phyloP scores from a whole-genome alignment of 2,888 invertebrate species.

The Onchidella celtica region DNA sequence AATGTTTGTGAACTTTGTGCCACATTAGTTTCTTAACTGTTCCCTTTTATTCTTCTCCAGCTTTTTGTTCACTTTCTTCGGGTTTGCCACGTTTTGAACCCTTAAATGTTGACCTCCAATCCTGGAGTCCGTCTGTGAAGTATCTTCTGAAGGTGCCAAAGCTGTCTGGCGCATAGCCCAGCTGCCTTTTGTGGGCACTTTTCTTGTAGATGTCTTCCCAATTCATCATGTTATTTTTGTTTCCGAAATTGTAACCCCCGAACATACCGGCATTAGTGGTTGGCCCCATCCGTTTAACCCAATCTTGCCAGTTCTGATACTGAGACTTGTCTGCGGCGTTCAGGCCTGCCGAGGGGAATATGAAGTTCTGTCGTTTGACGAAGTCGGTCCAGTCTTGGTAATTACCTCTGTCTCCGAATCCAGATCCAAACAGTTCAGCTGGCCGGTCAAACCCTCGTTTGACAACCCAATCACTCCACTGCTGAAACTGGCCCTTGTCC shows the following conservation, averaged over 20 bases:
- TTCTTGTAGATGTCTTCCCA: slow-evolving; percentile 39
- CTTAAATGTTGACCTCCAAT: slow-evolving; percentile 55
- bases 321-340: neutral
- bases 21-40: no score
- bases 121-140: slow-evolving; percentile 57
- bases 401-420: neutral
- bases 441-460: slow-evolving; percentile 10
- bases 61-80: neutral
- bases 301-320: slow-evolving; percentile 46
- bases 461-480: slow-evolving; percentile 30
- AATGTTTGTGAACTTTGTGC: no score
- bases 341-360: neutral
- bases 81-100: slow-evolving; percentile 40
- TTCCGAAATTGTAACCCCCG: slow-evolving; percentile 16
- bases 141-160: slow-evolving; percentile 33
- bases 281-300: slow-evolving; percentile 39
- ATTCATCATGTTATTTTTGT: slow-evolving; percentile 36
- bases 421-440: neutral
- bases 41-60: neutral
- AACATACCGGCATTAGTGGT: slow-evolving; percentile 3
- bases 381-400: slow-evolving; percentile 36
- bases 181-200: slow-evolving; percentile 41
- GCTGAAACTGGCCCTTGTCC: slow-evolving; percentile 17
- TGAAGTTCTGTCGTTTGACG: slow-evolving; percentile 16
- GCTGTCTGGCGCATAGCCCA: slow-evolving; percentile 31